These are phyloP conservation scores for Aplocera efformata DNA, from an alignment of 2,888 invertebrate species.

Conservation along the genomic window DNA sequence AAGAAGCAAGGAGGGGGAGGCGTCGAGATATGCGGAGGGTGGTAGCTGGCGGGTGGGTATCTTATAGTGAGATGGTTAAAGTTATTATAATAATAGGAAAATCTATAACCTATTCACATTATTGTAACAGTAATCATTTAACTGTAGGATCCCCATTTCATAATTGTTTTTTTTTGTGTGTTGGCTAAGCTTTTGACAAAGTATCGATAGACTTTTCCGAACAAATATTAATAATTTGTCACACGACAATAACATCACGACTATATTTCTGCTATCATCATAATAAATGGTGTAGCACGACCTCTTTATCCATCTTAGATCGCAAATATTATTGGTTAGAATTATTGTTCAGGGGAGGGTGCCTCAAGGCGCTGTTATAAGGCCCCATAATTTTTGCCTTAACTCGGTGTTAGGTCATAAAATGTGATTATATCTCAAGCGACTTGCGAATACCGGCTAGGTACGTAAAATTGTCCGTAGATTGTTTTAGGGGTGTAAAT, in stretches of 20 bases:
- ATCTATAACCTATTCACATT: no score
- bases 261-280: slow-evolving; percentile 32
- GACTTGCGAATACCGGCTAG: slow-evolving; percentile 66
- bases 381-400: slow-evolving; percentile 75
- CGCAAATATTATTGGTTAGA: slow-evolving; percentile 70
- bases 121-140: slow-evolving; percentile 23
- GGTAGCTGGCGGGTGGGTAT: slow-evolving; percentile 79
- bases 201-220: background rate
- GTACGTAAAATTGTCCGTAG: slow-evolving; percentile 64
- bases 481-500: slow-evolving; percentile 66
- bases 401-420: slow-evolving; percentile 78
- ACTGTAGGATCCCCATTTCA: slow-evolving; percentile 14
- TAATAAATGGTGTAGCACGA: slow-evolving; percentile 56
- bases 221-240: slow-evolving; percentile 3
- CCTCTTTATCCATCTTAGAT: slow-evolving; percentile 57
- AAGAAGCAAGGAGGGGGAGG: slow-evolving; percentile 66
- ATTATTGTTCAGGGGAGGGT: slow-evolving; percentile 67
- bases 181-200: slow-evolving; percentile 1
- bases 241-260: background rate
- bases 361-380: slow-evolving; percentile 65
- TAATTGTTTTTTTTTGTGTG: background rate
- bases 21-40: slow-evolving; percentile 61
- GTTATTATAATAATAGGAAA: slow-evolving; percentile 22
- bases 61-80: slow-evolving; percentile 39
- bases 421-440: slow-evolving; percentile 74